Conservation (phyloP, 2,888 invertebrate genomes). For the Dugesia japonica region DNA sequence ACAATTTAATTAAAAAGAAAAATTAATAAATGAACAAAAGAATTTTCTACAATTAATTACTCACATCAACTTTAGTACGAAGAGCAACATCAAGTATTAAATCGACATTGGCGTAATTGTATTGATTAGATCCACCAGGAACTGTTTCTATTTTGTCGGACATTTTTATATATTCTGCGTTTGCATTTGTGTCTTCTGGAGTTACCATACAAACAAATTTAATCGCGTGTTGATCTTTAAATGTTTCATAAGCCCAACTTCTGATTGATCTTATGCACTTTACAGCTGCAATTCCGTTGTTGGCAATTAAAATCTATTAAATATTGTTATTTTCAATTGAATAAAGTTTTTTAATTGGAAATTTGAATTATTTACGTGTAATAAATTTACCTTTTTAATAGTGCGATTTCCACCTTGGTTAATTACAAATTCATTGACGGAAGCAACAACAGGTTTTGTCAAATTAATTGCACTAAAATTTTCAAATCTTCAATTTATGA, state of each 20-base stretch:
- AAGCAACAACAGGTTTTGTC: too few relatives aligned
- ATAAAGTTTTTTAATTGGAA: too few relatives aligned
- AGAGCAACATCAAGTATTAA: slow-evolving; percentile 87
- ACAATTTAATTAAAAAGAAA: too few relatives aligned
- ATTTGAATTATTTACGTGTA: too few relatives aligned
- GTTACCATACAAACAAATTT: slow-evolving; percentile 96
- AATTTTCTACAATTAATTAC: too few relatives aligned
- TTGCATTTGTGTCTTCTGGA: slow-evolving; percentile 77
- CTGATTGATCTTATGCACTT: slow-evolving; percentile 94
- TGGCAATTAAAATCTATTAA: slow-evolving; percentile 65
- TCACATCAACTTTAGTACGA: slow-evolving; percentile 68
- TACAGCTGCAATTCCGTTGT: slow-evolving; percentile 95
- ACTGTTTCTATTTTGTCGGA: slow-evolving; percentile 97
- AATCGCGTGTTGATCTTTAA: slow-evolving; percentile 81
- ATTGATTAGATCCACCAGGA: slow-evolving; percentile 91
- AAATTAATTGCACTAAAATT: too few relatives aligned
- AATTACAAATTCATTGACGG: too few relatives aligned
- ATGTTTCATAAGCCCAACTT: slow-evolving; percentile 95
- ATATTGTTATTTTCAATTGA: too few relatives aligned
- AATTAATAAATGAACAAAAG: too few relatives aligned
- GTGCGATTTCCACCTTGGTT: too few relatives aligned
- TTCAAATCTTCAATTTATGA: too few relatives aligned
- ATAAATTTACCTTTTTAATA: too few relatives aligned
- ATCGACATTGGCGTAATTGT: slow-evolving; percentile 97
- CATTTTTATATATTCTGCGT: slow-evolving; percentile 84